Percentiles rank a stretch among this genome's conserved stretches.
These are phyloP conservation scores for Semaprochilodus insignis DNA, from an alignment of 2,797 vertebrate species.

Conservation along the genomic window DNA sequence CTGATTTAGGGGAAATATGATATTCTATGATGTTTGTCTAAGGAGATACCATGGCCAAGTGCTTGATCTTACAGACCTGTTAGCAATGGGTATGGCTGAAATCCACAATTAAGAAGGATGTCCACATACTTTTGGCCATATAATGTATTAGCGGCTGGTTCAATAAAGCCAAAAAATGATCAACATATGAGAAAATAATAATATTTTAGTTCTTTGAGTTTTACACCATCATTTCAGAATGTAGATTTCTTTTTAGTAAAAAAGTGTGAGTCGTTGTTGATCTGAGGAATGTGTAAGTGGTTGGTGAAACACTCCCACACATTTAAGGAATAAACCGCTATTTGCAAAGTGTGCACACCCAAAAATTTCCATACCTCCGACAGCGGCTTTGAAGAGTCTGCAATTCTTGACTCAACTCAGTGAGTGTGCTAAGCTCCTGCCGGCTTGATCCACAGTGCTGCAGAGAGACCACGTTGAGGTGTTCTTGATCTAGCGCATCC, in stretches of 20 bases:
- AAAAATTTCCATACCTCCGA: conserved; percentile 77
- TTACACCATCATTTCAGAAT: not conserved
- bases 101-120: too few species aligned
- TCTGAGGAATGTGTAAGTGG: not conserved
- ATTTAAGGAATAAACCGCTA: not conserved
- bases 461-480: conserved; percentile 80
- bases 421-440: conserved; percentile 50
- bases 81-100: too few species aligned
- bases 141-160: too few species aligned
- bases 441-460: conserved; percentile 76
- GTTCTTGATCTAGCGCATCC: conserved; percentile 79
- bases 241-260: not conserved
- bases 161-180: too few species aligned
- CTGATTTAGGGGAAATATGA: too few species aligned
- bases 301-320: not conserved
- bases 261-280: not conserved
- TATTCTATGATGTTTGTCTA: too few species aligned
- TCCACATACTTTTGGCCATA: too few species aligned
- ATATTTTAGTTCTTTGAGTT: not conserved
- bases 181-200: too few species aligned
- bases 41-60: too few species aligned
- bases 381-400: conserved; percentile 81
- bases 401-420: conserved; percentile 78
- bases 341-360: not conserved
- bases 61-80: too few species aligned